These are phyloP conservation scores for Ophion ellenae DNA, from an alignment of 2,888 invertebrate species.

Conservation along the genomic window DNA sequence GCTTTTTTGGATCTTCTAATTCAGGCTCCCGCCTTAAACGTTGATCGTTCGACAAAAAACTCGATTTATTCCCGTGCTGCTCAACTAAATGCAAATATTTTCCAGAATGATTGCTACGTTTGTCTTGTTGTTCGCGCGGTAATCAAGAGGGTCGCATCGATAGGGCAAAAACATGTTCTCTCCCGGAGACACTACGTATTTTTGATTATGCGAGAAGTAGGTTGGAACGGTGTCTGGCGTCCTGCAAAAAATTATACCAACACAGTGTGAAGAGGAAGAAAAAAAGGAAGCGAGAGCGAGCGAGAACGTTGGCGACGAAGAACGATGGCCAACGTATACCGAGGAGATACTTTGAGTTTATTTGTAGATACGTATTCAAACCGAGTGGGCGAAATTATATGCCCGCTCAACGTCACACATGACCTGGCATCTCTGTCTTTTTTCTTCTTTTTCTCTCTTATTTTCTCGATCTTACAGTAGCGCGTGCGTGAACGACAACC, in stretches of 20 bases:
- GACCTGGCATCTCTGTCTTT: slow-evolving; percentile 52
- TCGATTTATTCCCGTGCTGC: no score
- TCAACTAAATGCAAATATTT: no score
- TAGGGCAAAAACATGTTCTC: neutral
- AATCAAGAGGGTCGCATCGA: no score
- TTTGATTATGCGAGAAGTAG: slow-evolving; percentile 18
- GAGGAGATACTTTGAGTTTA: slow-evolving; percentile 64
- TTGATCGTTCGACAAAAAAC: no score
- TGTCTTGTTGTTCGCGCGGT: neutral
- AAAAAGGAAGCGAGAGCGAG: neutral
- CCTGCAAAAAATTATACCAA: slow-evolving; percentile 44
- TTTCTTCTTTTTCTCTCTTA: neutral
- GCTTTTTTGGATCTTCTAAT: no score
- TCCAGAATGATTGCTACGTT: neutral
- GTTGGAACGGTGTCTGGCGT: slow-evolving; percentile 20
- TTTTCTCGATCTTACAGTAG: slow-evolving; percentile 39
- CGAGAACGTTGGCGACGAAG: neutral
- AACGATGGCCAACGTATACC: slow-evolving; percentile 52
- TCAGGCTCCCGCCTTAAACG: no score
- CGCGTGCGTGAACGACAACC: neutral
- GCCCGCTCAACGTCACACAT: slow-evolving; percentile 62
- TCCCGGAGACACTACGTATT: slow-evolving; percentile 5
- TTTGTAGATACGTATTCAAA: slow-evolving; percentile 60
- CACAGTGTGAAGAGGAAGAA: slow-evolving; percentile 14
- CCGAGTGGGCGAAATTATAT: slow-evolving; percentile 64